phyloP scores from a whole-genome alignment of 2,113 vertebrate species.

The Recurvirostra avosetta region DNA sequence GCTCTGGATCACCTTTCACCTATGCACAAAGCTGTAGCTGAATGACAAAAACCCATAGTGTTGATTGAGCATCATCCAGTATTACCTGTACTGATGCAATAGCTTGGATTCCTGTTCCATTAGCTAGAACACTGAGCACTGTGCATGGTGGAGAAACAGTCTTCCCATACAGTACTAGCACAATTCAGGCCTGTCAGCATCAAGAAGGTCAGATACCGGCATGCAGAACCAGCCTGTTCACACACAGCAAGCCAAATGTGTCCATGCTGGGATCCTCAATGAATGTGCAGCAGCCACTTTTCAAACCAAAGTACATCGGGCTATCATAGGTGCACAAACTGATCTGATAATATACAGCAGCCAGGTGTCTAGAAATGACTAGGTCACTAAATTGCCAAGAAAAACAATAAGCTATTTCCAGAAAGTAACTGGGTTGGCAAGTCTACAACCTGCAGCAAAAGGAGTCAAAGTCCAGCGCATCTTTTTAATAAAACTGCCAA shows the following conservation, averaged over 20 bases:
- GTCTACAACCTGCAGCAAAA: not conserved
- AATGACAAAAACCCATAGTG: not conserved
- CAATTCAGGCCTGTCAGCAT: not conserved
- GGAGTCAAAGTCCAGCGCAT: not conserved
- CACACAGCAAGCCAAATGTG: not conserved
- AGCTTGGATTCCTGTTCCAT: not conserved
- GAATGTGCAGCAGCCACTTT: not conserved
- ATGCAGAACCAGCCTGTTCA: not conserved
- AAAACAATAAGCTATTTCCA: not conserved
- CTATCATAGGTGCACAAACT: not conserved
- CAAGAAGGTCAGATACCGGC: not conserved
- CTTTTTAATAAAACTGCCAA: not conserved
- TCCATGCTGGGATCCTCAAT: not conserved
- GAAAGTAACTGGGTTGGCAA: not conserved
- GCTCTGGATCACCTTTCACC: not conserved
- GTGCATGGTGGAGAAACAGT: not conserved
- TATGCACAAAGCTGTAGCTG: not conserved
- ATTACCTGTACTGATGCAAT: not conserved
- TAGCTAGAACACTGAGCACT: not conserved
- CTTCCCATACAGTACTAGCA: not conserved
- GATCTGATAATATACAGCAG: not conserved
- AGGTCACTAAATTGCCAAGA: not conserved
- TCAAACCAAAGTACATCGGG: not conserved
- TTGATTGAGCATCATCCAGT: not conserved
- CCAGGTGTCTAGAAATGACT: not conserved